Base-by-base conservation (phyloP, 2,113 vertebrate species). In the Phrynosoma platyrhinos region DNA sequence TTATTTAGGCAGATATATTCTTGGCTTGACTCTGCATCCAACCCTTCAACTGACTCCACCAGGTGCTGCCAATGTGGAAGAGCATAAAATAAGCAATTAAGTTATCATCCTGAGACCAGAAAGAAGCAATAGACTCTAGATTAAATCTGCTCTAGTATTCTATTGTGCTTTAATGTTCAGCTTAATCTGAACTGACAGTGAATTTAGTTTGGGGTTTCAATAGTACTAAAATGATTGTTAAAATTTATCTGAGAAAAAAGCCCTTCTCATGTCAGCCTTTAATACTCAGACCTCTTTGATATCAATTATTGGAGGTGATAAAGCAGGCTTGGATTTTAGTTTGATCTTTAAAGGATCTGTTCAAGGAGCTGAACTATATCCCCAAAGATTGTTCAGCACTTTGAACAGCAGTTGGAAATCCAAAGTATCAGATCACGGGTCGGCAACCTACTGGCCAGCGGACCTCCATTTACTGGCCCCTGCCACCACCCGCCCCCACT, bases 111-210 rank as follows among this genome's bases (percentile, higher is more conserved):
- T 36, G 27, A 89, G 66, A 76, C 0, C 0, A 82, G 86, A 5
- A 5, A 86, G 9, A 0, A 81, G n/a, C 9, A 79, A 58, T 2
- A 66, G 14, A 2, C 14, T 80, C 30, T 18, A 47, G 10, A 42
- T 66, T 30, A 84, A 86, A 90, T 79, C 81, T 83, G 40, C 82
- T 87, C 58, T n/a, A 82, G 16, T 81, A 88, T 52, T 85, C n/a
- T 68, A 27, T 20, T 85, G 75, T 7, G 2, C 0, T 10, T 2
- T 3, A 52, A 81, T 77, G 87, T 86, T 82, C 36, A 52, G 27
- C 42, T 89, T 72, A 20, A 89, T 74, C 66, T 40, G 53, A 62
- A 71, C 58, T n/a, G 77, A 2, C 14, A 36, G 36, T 42, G 5
- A 23, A 79, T 74, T 84, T 68, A 47, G 20, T 72, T 84, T 42